Evolutionary conservation across 2,113 vertebrate genomes (phyloP).

Genomic region (Oncorhynchus keta): DNA sequence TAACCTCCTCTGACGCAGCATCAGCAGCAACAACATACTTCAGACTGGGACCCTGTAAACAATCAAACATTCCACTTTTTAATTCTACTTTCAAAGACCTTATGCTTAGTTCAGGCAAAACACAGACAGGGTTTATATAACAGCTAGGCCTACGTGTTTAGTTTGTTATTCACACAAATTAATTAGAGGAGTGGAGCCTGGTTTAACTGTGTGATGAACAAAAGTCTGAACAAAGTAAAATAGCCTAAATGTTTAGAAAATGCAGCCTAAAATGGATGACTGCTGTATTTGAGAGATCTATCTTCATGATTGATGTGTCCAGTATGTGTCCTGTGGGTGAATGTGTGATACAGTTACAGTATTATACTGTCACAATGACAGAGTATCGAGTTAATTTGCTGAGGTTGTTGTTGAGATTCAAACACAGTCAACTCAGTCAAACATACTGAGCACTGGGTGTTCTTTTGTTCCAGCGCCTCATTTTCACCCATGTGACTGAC

Average conservation of each 20-base stretch:
- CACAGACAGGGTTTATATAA: no score
- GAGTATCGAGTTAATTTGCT: not conserved
- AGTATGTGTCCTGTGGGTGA: not conserved
- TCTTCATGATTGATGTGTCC: not conserved
- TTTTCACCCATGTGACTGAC: slow-evolving; percentile 3
- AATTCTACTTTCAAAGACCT: not conserved
- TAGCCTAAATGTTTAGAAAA: not conserved
- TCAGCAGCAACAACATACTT: not conserved
- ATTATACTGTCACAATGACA: not conserved
- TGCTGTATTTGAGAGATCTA: not conserved
- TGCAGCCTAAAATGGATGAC: not conserved
- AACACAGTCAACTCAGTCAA: not conserved
- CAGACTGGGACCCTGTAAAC: no score
- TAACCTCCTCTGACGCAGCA: not conserved
- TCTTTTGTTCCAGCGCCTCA: not conserved
- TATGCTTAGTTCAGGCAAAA: no score
- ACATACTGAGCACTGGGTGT: not conserved
- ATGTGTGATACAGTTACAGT: not conserved
- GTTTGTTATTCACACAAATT: not conserved
- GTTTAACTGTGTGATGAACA: slow-evolving; percentile 1
- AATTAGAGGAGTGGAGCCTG: not conserved
- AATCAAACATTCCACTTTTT: no score
- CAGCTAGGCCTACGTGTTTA: no score
- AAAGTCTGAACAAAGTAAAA: no score
- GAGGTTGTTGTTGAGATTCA: not conserved